A percentile compares a stretch with the other conserved stretches of the same genome.
phyloP scores from a whole-genome alignment of 2,888 invertebrate genomes.

The Aelia acuminata region DNA sequence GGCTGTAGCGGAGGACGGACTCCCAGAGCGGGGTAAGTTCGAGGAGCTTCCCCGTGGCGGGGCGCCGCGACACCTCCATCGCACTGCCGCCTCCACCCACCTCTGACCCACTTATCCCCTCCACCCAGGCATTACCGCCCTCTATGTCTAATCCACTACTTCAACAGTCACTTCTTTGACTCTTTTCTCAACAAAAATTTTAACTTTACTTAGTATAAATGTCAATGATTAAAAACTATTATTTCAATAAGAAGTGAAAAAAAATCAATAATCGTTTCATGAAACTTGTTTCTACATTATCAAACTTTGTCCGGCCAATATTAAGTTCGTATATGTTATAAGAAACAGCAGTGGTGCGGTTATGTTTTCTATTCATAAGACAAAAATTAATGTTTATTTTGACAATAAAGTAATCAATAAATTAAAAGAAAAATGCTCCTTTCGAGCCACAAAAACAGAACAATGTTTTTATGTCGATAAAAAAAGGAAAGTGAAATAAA shows the following conservation, averaged over 20 bases:
- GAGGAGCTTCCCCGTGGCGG: conserved; percentile 68
- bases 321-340: no score
- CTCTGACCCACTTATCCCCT: conserved; percentile 51
- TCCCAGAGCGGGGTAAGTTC: conserved; percentile 86
- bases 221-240: neutral
- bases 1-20: conserved; percentile 80
- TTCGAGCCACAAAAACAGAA: no score
- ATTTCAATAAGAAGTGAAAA: neutral
- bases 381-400: no score
- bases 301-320: no score
- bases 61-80: conserved; percentile 64
- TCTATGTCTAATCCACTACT: neutral
- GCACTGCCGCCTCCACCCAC: conserved; percentile 59
- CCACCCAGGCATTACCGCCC: conserved; percentile 51
- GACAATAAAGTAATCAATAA: no score
- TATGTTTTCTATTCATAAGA: no score
- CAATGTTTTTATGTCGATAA: no score
- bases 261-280: neutral
- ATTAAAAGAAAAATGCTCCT: no score
- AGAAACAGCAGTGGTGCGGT: no score
- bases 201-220: neutral
- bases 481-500: no score
- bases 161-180: neutral
- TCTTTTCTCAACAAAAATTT: neutral
- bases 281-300: no score